Conservation (phyloP, 1,140 invertebrate species). For the Drosophila pruinosa region DNA sequence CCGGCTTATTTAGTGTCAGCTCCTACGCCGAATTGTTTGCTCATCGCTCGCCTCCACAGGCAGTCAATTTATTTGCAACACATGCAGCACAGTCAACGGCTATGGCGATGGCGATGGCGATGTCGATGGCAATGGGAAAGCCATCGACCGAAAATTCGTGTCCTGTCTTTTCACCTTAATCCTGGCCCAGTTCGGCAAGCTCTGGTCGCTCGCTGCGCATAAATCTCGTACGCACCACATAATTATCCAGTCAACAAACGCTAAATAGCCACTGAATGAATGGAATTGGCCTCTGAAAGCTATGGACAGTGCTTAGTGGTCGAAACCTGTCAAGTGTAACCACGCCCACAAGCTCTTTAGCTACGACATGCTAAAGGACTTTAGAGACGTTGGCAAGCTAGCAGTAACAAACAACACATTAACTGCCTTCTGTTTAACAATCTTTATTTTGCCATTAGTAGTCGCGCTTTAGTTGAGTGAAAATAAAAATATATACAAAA, state of each 20-base stretch:
- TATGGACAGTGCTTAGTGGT: conserved; percentile 46
- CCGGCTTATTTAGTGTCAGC: conserved; percentile 67
- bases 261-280: conserved; percentile 59
- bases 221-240: conserved; percentile 77
- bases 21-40: conserved; percentile 54
- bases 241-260: conserved; percentile 79
- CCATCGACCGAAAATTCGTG: conserved; percentile 45
- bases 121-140: background rate
- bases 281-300: conserved; percentile 17
- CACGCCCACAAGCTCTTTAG: conserved; percentile 1
- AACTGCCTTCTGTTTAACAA: background rate
- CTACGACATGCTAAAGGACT: background rate
- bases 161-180: conserved; percentile 69
- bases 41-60: conserved; percentile 47
- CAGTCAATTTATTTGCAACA: conserved; percentile 78
- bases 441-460: background rate
- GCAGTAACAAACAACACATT: background rate
- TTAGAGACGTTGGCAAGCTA: background rate
- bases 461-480: background rate
- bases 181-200: conserved; percentile 20
- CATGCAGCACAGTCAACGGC: conserved; percentile 50
- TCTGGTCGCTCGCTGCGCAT: conserved; percentile 37
- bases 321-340: background rate
- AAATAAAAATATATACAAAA: background rate
- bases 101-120: background rate